Base-by-base conservation (phyloP, 2,113 vertebrate species). In the Odocoileus hemionus region DNA sequence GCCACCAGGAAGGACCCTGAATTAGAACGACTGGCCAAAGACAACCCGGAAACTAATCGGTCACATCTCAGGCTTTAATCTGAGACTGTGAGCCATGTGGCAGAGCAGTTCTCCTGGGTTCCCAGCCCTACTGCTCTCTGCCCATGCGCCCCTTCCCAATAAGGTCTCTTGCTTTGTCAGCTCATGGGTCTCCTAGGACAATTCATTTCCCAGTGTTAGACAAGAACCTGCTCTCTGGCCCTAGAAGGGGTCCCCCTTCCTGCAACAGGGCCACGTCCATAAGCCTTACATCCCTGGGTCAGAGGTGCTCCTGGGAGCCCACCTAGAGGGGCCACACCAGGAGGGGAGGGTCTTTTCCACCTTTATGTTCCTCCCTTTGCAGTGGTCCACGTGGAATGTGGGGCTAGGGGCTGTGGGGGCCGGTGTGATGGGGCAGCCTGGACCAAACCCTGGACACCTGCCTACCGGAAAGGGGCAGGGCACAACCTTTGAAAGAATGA, bases 301-400 rank as follows among this genome's bases (percentile, higher is more conserved):
- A 1, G 50, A 57, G 36, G 19, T 43, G 30, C 33, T 67, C 16
- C 58, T 16, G 50, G 39, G 7, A 57, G 52, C 16, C 86, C 33
- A 50, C 39, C 11, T 23, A 54, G 28, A 52, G 52, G 61, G 60
- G 7, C 47, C 79, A 28, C 1, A 30, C 30, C 8, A 30, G 7
- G 30, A 33, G 26, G 33, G 39, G 9, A 15, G 11, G 7, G 52
- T 28, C 52, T 70, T n/a, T 39, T 7, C 25, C 17, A 1, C 14
- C 60, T 2, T 3, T 4, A 7, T 13, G 2, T 26, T 70, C 26
- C 17, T 43, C 14, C 60, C 30, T 17, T 9, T 50, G 2, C 60
- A 9, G 6, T 0, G 3, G 55, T 23, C 26, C 57, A 23, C 2
- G 1, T 6, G 17, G 36, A 28, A 60, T 4, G 7, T 36, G 45